Base-by-base conservation (phyloP, 2,888 invertebrate genomes). In the Andrena praecox region DNA sequence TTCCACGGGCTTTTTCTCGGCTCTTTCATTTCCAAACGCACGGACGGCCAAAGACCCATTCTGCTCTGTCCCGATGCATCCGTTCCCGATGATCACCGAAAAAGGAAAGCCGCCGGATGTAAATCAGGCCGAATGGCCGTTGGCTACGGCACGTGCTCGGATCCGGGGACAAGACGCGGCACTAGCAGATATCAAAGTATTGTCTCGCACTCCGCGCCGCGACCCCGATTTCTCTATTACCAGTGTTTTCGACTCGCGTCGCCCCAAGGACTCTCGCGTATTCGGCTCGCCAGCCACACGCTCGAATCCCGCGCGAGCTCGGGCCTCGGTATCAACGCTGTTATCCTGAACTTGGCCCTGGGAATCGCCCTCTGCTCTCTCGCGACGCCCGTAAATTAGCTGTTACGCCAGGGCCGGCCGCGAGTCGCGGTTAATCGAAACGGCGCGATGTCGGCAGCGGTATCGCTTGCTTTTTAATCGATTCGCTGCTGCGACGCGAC, bases 41-140 rank as follows among this genome's bases (percentile, higher is more conserved):
- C 31, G n/a, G 63, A 66, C 77, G 42, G 8, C 24, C 60, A 52
- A 24, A 75, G 77, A 35, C 56, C 66, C 80, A 16, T 80, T 80
- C 79, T 59, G 50, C 68, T 42, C 42, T 42, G 71, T 62, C 42
- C 24, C 66, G 75, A 79, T 74, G 67, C 77, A 73, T 59, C 52
- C 67, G 63, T 3, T 42, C 31, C 66, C 75, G 80, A 56, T 76
- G 73, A 80, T 75, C 75, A 48, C 72, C 75, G 52, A 78, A 84
- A 83, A 84, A 66, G 80, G 72, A 73, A 68, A 31, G 59, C 50
- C 59, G 80, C 59, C 29, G 77, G 70, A 77, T 70, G 81, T 78
- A 85, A 85, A 85, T 85, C 81, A 82, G 85, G 77, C 74, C 85
- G 75, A 67, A 85, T 81, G 66, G 77, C 85, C 83, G 74, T 54